Evolutionary conservation across 2,797 vertebrate species (phyloP).

Genomic region (Sebastolobus alascanus): DNA sequence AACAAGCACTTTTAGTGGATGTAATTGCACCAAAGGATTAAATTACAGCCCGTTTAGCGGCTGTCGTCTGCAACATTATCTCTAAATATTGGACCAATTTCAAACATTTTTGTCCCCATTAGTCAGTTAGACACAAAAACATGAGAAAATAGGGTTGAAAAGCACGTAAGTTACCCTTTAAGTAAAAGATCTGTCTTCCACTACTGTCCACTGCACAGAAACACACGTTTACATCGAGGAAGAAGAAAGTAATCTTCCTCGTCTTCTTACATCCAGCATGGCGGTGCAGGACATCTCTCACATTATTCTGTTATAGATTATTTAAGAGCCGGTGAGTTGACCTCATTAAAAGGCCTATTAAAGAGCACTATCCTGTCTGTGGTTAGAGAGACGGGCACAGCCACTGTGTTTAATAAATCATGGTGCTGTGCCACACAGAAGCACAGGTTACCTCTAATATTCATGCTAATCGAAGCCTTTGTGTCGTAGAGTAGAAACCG

Average conservation of each 20-base stretch:
- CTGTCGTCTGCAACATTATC: too few relatives aligned
- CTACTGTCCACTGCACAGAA: background rate
- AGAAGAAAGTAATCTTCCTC: background rate
- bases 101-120: too few relatives aligned
- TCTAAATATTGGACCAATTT: too few relatives aligned
- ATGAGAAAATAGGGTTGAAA: background rate
- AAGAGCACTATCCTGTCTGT: background rate
- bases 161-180: too few relatives aligned
- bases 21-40: too few relatives aligned
- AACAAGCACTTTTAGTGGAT: too few relatives aligned
- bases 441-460: background rate
- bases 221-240: background rate
- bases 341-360: constrained; percentile 31
- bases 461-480: too few relatives aligned
- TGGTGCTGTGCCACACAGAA: background rate
- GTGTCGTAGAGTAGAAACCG: background rate
- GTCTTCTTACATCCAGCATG: background rate
- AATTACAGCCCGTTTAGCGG: too few relatives aligned
- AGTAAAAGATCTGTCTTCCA: background rate
- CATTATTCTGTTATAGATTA: constrained; percentile 14
- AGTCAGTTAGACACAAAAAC: background rate
- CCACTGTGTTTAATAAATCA: constrained; percentile 21
- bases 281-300: background rate
- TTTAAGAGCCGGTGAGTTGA: constrained; percentile 20
- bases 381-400: background rate